phyloP scores from a whole-genome alignment of 2,113 vertebrate genomes.

The Colistium nudipinnis region DNA sequence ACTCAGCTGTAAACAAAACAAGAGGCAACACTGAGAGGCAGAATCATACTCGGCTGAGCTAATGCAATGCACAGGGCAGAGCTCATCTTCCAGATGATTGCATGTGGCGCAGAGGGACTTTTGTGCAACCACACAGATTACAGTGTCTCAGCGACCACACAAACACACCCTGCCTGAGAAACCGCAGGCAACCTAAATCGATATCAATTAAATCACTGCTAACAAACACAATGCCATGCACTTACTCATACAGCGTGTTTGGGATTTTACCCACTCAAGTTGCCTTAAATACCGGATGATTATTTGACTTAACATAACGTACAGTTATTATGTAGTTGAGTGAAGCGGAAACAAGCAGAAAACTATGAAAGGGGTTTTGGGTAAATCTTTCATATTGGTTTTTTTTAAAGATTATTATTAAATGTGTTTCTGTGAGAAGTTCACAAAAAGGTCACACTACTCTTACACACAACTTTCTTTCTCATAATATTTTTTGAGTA shows the following conservation, averaged over 20 bases:
- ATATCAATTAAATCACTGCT: background rate
- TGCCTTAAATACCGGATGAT: background rate
- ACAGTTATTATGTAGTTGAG: background rate
- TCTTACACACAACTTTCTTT: too few relatives aligned
- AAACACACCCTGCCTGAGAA: constrained; percentile 23
- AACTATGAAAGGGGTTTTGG: background rate
- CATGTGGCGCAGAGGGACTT: constrained; percentile 27
- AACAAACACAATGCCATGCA: background rate
- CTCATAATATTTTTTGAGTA: too few relatives aligned
- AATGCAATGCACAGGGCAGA: constrained; percentile 1
- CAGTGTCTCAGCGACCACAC: constrained; percentile 15
- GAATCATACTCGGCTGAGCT: constrained; percentile 10
- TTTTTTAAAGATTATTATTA: background rate
- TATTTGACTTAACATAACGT: background rate
- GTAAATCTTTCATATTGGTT: background rate
- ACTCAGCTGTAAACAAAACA: constrained; percentile 44
- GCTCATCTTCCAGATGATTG: constrained; percentile 21
- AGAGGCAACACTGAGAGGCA: background rate
- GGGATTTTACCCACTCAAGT: background rate
- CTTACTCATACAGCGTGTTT: background rate
- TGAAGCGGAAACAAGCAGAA: background rate
- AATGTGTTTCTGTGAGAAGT: background rate
- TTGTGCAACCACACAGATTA: constrained; percentile 26
- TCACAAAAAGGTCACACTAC: too few relatives aligned
- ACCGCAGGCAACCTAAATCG: background rate